Evolutionary conservation across 2,797 vertebrate species (phyloP), one percentile per base, ranked within the genome.

Genomic region (Parambassis ranga): DNA sequence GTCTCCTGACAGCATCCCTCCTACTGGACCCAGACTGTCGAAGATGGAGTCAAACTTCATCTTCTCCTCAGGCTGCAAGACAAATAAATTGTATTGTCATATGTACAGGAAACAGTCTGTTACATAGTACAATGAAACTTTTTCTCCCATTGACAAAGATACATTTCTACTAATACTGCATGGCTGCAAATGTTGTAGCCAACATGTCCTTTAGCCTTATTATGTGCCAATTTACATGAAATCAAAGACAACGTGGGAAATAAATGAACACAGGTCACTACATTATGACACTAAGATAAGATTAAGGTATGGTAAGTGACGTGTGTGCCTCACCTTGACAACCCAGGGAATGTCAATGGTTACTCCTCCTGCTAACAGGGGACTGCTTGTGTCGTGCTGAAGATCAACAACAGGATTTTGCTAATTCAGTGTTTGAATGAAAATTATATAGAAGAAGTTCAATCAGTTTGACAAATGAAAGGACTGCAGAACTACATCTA

Each of bases 31-130:
- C 57, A 99, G 90, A 83, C 97, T 99, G 58, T 98, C 96, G 86
- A 99, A 99, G 88, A 99, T 98, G 73, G 92, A 82, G 76, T 99
- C 96, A 65, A 96, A 99, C 88, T 96, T 99, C 88, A 91, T 89
- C 84, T 98, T 99, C 85, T 99, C 98, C 89, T 99, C 98, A 18
- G 91, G 65, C 97, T 99, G 85, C 6, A 62, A 16, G 47, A 36
- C 61, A 68, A 56, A 11, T 1, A 8, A 28, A 36, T 49, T 24
- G n/a, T n/a, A n/a, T n/a, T n/a, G n/a, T n/a, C n/a, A n/a, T n/a
- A n/a, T n/a, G n/a, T n/a, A n/a, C n/a, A n/a, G n/a, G n/a, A n/a
- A n/a, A n/a, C n/a, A n/a, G n/a, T n/a, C n/a, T n/a, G n/a, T n/a
- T n/a, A n/a, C n/a, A n/a, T n/a, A n/a, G n/a, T n/a, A n/a, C n/a